phyloP scores from a whole-genome alignment of 2,797 vertebrate species.

The Halcyon smyrnensis region DNA sequence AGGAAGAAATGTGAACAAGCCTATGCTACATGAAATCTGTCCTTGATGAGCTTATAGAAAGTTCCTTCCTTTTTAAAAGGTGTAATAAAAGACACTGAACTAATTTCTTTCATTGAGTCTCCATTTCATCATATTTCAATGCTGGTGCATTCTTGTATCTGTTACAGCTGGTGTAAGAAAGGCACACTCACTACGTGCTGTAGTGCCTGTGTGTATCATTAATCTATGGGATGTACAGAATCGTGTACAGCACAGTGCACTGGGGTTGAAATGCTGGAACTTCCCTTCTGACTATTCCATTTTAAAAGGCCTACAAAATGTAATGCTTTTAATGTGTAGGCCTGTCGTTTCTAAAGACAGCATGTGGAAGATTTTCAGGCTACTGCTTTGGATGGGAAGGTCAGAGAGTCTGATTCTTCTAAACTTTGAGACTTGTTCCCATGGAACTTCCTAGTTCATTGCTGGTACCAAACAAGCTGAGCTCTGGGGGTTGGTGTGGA shows the following conservation, averaged over 20 bases:
- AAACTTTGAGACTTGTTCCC: neutral
- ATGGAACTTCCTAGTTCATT: accelerated
- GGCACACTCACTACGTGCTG: accelerated
- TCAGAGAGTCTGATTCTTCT: neutral
- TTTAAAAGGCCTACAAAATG: neutral
- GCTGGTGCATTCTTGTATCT: neutral
- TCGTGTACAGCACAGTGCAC: neutral
- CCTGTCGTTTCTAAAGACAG: neutral
- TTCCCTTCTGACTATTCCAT: neutral
- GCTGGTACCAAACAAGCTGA: neutral
- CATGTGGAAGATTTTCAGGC: neutral
- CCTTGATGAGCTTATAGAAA: neutral
- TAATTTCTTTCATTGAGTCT: neutral
- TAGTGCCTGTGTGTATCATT: neutral
- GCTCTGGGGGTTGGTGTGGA: accelerated
- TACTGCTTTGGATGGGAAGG: neutral
- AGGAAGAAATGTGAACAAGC: neutral
- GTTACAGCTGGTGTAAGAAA: neutral
- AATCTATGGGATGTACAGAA: neutral
- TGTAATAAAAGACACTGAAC: neutral
- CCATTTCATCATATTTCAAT: neutral
- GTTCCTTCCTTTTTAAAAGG: neutral
- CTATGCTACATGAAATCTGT: neutral
- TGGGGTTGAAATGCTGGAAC: neutral
- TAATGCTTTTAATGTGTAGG: accelerated